Evolutionary conservation across 2,888 invertebrate species (phyloP), one percentile per base, ranked within the genome.

Genomic region (Conchocele bisecta): DNA sequence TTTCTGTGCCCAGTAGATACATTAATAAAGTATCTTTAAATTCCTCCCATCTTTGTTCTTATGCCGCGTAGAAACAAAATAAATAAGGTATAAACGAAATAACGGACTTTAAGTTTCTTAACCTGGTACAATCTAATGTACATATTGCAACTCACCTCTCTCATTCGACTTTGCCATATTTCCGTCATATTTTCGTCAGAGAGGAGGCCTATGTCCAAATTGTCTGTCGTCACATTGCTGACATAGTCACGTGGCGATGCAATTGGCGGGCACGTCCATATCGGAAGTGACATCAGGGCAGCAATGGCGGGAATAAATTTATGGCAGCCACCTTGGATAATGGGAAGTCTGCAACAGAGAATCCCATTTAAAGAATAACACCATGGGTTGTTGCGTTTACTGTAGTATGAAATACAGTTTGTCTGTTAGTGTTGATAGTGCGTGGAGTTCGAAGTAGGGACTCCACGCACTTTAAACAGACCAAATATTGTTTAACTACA

Each of bases 251-350:
- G 5, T n/a, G 17, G 20, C 9, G 35, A 22, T 33, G 41, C 33
- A 24, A 65, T 28, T 33, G 68, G 75, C 1, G 86, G 86, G 58
- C 86, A 86, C 41, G 72, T 70, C 86, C 86, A 86, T 7, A 54
- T 75, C 6, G 82, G 82, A 29, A 87, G 56, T 0, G 82, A 61
- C 85, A 87, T 85, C 28, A 87, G 66, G 0, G 87, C 85, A 1
- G 78, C 68, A 13, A 86, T 82, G 17, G 87, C 86, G 0, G 87
- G 87, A 17, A 87, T 77, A 53, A 86, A 87, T 58, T 87, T 87
- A 61, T 87, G 87, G 50, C 87, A 86, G 6, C 87, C 87, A 6
- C 87, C 87, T 56, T 87, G 87, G 3, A 87, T 80, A 6, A 87
- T 85, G 4, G 87, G 86, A 11, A 87, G 58, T 65, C 86, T 87